Conservation (phyloP, 2,888 invertebrate species). For the Pristionchus arcanus region DNA sequence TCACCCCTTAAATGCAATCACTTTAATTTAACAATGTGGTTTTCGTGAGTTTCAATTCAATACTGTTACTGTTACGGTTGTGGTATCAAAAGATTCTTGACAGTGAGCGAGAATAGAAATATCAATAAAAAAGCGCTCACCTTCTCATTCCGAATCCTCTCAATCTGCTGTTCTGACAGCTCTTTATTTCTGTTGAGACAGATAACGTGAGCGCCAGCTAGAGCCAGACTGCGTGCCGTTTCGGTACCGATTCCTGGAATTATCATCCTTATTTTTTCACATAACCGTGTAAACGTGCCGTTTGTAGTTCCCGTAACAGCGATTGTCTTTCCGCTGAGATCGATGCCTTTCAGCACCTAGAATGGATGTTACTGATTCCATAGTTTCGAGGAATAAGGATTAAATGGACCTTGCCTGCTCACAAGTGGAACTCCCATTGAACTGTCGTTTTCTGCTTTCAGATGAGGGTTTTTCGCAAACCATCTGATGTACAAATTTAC, state of each 20-base stretch:
- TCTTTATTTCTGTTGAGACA: conserved; percentile 53
- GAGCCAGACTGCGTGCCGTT: conserved; percentile 48
- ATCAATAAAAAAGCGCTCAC: too few species aligned
- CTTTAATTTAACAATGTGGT: too few species aligned
- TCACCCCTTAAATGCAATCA: too few species aligned
- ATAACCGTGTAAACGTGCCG: too few species aligned
- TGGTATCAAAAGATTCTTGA: too few species aligned
- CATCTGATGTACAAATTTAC: background rate
- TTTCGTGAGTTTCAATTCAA: too few species aligned
- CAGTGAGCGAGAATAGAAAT: too few species aligned
- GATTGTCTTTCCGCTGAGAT: conserved; percentile 24
- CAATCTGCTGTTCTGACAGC: conserved; percentile 18
- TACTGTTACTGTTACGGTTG: too few species aligned
- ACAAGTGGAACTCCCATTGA: conserved; percentile 22
- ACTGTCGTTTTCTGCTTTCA: background rate
- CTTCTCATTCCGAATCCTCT: conserved; percentile 13
- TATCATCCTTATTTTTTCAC: too few species aligned
- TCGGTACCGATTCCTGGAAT: conserved; percentile 49
- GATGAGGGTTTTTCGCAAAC: background rate
- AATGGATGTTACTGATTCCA: background rate
- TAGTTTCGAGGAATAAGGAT: conserved; percentile 23
- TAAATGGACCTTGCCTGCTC: background rate
- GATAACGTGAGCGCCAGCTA: conserved; percentile 47
- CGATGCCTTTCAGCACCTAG: conserved; percentile 36
- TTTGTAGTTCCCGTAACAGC: conserved; percentile 45